phyloP scores from a whole-genome alignment of 2,113 vertebrate species.

The Falcunculus frontatus region DNA sequence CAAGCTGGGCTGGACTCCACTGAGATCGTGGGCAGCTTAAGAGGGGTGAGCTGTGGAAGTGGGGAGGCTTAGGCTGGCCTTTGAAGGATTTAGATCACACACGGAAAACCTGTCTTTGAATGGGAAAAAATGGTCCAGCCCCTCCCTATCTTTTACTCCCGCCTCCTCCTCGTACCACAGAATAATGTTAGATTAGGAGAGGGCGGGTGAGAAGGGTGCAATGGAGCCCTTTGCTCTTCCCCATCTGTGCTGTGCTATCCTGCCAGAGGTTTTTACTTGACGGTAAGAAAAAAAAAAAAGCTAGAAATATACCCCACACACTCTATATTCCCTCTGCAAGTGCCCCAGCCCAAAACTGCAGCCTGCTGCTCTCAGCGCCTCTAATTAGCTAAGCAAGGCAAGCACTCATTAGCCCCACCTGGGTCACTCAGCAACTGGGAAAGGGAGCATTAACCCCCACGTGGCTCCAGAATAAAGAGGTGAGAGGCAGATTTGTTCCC shows the following conservation, averaged over 20 bases:
- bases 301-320: not conserved
- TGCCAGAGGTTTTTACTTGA: constrained; percentile 1
- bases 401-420: constrained; percentile 41
- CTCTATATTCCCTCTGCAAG: not conserved
- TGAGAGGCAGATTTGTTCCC: not conserved
- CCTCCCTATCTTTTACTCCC: not conserved
- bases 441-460: not conserved
- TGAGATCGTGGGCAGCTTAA: accelerated
- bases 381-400: constrained; percentile 45
- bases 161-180: not conserved
- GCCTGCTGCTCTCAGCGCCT: not conserved
- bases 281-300: not conserved
- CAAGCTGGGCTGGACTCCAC: accelerated
- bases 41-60: not conserved
- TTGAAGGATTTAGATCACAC: not conserved
- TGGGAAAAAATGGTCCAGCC: not conserved
- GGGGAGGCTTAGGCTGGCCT: not conserved
- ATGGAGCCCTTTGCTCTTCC: not conserved
- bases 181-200: not conserved
- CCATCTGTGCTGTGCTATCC: not conserved
- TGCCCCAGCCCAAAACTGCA: not conserved
- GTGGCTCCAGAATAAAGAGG: not conserved
- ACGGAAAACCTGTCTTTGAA: not conserved
- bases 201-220: not conserved
- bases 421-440: not conserved